Percentiles rank a stretch among this genome's conserved stretches.
Conservation (phyloP, 2,797 vertebrate species). For the Trematomus bernacchii region DNA sequence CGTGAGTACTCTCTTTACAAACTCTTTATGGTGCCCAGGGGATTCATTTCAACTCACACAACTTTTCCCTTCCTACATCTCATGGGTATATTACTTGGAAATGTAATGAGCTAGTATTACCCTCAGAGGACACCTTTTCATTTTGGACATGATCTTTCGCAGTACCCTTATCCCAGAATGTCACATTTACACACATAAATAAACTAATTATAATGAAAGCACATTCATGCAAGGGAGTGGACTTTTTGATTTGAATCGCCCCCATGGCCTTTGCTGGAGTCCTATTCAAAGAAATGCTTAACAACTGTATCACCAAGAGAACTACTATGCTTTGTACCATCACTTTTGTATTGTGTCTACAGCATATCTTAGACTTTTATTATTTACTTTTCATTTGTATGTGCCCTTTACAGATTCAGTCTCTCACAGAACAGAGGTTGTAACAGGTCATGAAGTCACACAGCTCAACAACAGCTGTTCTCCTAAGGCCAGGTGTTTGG, state of each 20-base stretch:
- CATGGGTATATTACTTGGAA: not conserved
- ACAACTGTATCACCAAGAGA: not conserved
- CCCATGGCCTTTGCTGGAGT: not conserved
- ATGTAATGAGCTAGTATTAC: constrained; percentile 1
- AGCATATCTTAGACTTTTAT: not conserved
- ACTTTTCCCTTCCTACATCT: not conserved
- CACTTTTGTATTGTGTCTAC: not conserved
- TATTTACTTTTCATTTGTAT: not conserved
- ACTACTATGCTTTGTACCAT: not conserved
- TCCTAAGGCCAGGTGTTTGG: constrained; percentile 59
- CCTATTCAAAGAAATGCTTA: not conserved
- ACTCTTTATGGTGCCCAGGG: not conserved
- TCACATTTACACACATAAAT: not conserved
- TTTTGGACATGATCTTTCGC: not conserved
- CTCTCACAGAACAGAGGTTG: constrained; percentile 26
- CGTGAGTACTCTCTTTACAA: constrained; percentile 43
- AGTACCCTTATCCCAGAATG: not conserved
- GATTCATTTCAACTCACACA: not conserved
- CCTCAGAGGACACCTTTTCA: not conserved
- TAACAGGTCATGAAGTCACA: constrained; percentile 23
- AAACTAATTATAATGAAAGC: not conserved
- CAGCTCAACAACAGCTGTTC: constrained; percentile 20
- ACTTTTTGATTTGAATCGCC: not conserved
- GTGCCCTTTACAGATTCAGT: constrained; percentile 22
- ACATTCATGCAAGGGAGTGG: not conserved